These are phyloP conservation scores for Heterodera schachtii DNA, from an alignment of 1,140 invertebrate genomes.

Conservation along the genomic window DNA sequence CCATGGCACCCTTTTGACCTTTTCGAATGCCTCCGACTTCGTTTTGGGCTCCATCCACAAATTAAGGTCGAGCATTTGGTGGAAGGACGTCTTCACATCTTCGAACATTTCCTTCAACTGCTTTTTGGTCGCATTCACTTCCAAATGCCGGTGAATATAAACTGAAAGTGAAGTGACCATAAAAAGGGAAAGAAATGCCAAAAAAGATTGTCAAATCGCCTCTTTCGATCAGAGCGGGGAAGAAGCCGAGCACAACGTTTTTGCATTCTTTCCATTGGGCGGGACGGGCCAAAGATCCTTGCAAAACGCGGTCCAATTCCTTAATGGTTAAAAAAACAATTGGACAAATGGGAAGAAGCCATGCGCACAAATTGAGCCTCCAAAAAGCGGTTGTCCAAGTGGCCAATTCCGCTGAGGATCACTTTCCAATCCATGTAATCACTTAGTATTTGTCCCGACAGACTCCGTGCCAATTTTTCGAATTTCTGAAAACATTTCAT, in stretches of 20 bases:
- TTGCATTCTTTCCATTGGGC: conserved; percentile 33
- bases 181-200: no score
- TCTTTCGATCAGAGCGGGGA: conserved; percentile 33
- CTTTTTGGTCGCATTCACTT: conserved; percentile 27
- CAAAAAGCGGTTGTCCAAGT: conserved; percentile 34
- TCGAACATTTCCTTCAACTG: conserved; percentile 34
- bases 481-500: conserved; percentile 30
- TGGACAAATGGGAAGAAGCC: not conserved
- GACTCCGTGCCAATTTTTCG: conserved; percentile 26
- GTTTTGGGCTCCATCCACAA: conserved; percentile 36
- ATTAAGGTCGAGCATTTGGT: conserved; percentile 32
- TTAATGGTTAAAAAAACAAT: not conserved
- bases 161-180: not conserved
- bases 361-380: conserved; percentile 35
- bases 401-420: conserved; percentile 35
- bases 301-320: conserved; percentile 37
- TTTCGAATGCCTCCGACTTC: conserved; percentile 35
- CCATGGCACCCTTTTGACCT: conserved; percentile 6
- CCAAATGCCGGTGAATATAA: conserved; percentile 31
- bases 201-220: not conserved
- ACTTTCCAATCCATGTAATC: conserved; percentile 41
- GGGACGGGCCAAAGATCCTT: conserved; percentile 25
- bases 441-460: conserved; percentile 32
- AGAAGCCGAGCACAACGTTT: conserved; percentile 27
- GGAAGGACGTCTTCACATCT: conserved; percentile 32